Conservation (phyloP, 2,797 vertebrate genomes). For the Allobates femoralis region DNA sequence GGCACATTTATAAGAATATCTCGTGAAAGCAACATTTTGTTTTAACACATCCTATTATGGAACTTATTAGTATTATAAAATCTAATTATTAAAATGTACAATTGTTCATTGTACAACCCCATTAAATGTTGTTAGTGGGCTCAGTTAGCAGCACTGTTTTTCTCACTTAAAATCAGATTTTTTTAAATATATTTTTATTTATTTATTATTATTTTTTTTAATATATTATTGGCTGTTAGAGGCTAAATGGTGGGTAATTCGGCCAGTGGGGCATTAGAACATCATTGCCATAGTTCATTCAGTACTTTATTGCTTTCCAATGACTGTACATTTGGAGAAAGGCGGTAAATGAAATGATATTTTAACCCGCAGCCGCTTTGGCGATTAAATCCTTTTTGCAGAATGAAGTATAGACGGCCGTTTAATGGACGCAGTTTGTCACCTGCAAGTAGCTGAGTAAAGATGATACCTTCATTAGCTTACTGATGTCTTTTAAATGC, state of each 20-base stretch:
- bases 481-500: slow-evolving; percentile 52
- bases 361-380: slow-evolving; percentile 33
- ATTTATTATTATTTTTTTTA: background rate
- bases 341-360: slow-evolving; percentile 51
- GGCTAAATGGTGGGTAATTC: background rate
- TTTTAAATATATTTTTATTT: background rate
- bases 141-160: background rate
- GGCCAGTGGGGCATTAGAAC: slow-evolving; percentile 8
- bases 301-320: slow-evolving; percentile 42
- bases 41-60: too few relatives aligned
- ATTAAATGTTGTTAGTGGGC: background rate
- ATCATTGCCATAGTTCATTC: slow-evolving; percentile 21
- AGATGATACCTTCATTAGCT: slow-evolving; percentile 62
- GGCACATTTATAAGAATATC: too few relatives aligned
- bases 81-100: too few relatives aligned
- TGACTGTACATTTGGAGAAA: slow-evolving; percentile 31
- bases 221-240: background rate
- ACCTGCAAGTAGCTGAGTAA: slow-evolving; percentile 50
- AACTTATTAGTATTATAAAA: too few relatives aligned
- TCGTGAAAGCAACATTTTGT: too few relatives aligned
- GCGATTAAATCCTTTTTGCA: slow-evolving; percentile 46
- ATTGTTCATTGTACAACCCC: too few relatives aligned
- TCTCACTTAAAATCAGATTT: background rate
- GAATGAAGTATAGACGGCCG: slow-evolving; percentile 32
- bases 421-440: slow-evolving; percentile 60